Conservation (phyloP, 2,888 invertebrate species). For the Epirrhoe tristata region DNA sequence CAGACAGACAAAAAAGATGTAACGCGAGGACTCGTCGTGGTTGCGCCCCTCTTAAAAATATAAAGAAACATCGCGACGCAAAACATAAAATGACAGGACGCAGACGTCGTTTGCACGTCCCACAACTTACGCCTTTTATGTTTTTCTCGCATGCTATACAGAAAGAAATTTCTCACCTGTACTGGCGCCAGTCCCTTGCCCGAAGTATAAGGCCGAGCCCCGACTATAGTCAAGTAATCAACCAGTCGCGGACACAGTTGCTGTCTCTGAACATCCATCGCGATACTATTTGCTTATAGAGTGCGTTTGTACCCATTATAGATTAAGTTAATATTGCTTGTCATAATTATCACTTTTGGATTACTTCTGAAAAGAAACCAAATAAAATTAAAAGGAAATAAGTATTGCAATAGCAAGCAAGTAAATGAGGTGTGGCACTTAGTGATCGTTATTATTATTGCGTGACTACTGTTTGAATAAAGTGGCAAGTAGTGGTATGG, state of each 20-base stretch:
- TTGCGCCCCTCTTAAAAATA: too few species aligned
- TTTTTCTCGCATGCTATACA: too few species aligned
- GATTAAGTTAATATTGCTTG: conserved; percentile 77
- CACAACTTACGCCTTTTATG: too few species aligned
- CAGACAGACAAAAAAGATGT: too few species aligned
- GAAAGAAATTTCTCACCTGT: conserved; percentile 86
- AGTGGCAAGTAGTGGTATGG: too few species aligned
- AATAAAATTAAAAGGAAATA: conserved; percentile 24
- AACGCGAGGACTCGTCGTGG: too few species aligned
- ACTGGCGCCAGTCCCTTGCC: conserved; percentile 90
- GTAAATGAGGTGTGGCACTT: too few species aligned
- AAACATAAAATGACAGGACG: too few species aligned
- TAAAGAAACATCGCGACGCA: too few species aligned
- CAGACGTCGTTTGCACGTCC: too few species aligned
- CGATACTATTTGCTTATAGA: conserved; percentile 54
- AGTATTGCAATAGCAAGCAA: neutral
- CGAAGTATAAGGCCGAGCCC: conserved; percentile 91
- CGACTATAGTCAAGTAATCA: conserved; percentile 99
- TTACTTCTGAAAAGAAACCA: conserved; percentile 53
- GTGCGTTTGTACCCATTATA: conserved; percentile 69
- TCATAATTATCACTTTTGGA: conserved; percentile 76
- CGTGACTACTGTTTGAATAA: too few species aligned
- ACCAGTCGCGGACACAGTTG: conserved; percentile 94
- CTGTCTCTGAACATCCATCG: conserved; percentile 88
- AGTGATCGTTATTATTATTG: too few species aligned